Evolutionary conservation across 2,797 vertebrate genomes (phyloP), one percentile per base, ranked within the genome.

Genomic region (Smutsia temminckii): DNA sequence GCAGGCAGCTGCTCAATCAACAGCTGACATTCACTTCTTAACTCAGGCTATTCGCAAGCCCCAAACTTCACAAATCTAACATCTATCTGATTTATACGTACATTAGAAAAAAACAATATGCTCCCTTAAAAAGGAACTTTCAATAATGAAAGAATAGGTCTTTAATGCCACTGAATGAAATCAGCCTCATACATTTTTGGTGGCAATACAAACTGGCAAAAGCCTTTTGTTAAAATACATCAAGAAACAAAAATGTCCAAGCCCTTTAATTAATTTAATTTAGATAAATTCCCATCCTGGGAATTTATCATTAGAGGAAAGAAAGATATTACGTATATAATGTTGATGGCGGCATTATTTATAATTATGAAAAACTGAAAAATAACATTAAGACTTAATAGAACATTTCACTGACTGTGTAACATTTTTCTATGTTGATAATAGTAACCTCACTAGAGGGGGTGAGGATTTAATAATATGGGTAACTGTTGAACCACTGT

Each of bases 241-340:
- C 46, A 84, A 80, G 27, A 95, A 95, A 94, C 46, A 93, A 91
- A 85, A 83, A 64, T 34, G 40, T 71, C 81, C 32, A 85, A 89
- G 71, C 8, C 40, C 55, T 94, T 92, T 89, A 92, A 92, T 71
- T 91, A 83, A 72, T 34, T 59, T 46, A 46, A 46, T 46, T 46
- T 46, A 46, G 10, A 46, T 46, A 46, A 25, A 80, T 89, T 90
- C 18, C 8, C 27, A 87, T 84, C n/a, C 23, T 61, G 42, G 32
- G 18, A 91, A 80, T 83, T 91, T 79, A 91, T 86, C 55, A 77
- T 37, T 42, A 42, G 55, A 18, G 5, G 14, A 42, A 55, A 81
- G 46, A 46, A 40, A 53, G 37, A 29, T 32, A 53, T 46, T 34
- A 91, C 53, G 78, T 42, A 78, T 57, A 66, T 46, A 59, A 40